phyloP scores from a whole-genome alignment of 2,888 invertebrate species.

The Hecatera dysodea region DNA sequence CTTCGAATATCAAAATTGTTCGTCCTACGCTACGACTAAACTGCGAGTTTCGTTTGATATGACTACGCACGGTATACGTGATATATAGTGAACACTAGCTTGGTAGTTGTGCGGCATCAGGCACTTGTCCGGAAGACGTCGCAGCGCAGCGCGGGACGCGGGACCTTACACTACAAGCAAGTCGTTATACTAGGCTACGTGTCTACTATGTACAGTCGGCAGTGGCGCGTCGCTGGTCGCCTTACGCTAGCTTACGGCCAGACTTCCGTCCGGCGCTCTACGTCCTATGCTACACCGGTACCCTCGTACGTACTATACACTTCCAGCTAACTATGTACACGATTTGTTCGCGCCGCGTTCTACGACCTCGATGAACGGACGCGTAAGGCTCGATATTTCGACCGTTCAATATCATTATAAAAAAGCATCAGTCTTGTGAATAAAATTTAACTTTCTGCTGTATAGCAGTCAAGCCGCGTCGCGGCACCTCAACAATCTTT shows the following conservation, averaged over 20 bases:
- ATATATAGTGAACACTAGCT: conserved; percentile 83
- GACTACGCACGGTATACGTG: conserved; percentile 79
- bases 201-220: conserved; percentile 88
- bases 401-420: conserved; percentile 84
- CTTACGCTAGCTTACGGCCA: conserved; percentile 75
- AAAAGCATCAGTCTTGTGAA: conserved; percentile 89
- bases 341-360: conserved; percentile 74
- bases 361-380: conserved; percentile 63
- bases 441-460: conserved; percentile 80
- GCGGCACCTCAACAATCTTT: conserved; percentile 81
- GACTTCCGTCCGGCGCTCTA: conserved; percentile 77
- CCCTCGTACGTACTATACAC: conserved; percentile 74
- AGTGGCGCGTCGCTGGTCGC: conserved; percentile 88
- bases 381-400: conserved; percentile 70
- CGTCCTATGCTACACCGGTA: conserved; percentile 71
- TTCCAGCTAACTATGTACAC: conserved; percentile 83
- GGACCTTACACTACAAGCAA: conserved; percentile 74
- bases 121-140: conserved; percentile 78
- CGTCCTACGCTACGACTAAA: conserved; percentile 75
- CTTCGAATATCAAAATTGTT: conserved; percentile 78
- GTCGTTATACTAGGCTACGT: conserved; percentile 73
- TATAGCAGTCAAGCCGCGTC: conserved; percentile 74
- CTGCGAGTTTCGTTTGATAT: conserved; percentile 82
- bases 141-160: conserved; percentile 65
- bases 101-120: conserved; percentile 71